Base-by-base conservation (phyloP, 2,888 invertebrate species). In the Polia nebulosa region DNA sequence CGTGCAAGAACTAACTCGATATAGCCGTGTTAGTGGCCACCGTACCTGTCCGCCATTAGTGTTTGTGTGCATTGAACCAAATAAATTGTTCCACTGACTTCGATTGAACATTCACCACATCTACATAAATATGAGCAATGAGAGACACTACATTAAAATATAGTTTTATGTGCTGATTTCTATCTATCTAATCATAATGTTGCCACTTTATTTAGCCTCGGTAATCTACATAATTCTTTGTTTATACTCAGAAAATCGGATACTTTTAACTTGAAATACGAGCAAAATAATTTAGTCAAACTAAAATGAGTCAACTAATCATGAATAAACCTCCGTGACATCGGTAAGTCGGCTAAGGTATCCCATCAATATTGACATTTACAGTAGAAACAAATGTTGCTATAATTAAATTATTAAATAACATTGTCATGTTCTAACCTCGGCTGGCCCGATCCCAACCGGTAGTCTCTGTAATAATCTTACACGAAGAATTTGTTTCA, bases 401-500 rank as follows among this genome's bases (percentile, higher is more conserved):
- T 76, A 72, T 79, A 71, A 76, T 80, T 72, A 72, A 67, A 78
- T 78, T 47, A 82, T 74, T 73, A 68, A 77, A 82, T 84, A 85
- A 83, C 73, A 81, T 72, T 84, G 88, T 86, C 83, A 81, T 84
- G 74, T 77, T 68, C 56, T 64, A 75, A 81, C 80, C 76, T 62
- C 66, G 53, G 51, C 82, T 88, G 88, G 86, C 85, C 78, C 67
- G 74, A 60, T 57, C 86, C 86, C 86, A 85, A 85, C 76, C 76
- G 83, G 82, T 80, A 85, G 76, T 78, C 80, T 80, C 67, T 39
- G 25, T 77, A 77, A 83, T 88, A 90, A 88, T 89, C 86, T 87
- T 76, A 72, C 72, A 84, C 76, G 82, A 88, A 89, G 88, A 90
- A 89, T 89, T 88, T 90, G 89, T 89, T 88, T 89, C 86, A 84